These are phyloP conservation scores for Arge pagana DNA, from an alignment of 2,888 invertebrate species.

Conservation along the genomic window DNA sequence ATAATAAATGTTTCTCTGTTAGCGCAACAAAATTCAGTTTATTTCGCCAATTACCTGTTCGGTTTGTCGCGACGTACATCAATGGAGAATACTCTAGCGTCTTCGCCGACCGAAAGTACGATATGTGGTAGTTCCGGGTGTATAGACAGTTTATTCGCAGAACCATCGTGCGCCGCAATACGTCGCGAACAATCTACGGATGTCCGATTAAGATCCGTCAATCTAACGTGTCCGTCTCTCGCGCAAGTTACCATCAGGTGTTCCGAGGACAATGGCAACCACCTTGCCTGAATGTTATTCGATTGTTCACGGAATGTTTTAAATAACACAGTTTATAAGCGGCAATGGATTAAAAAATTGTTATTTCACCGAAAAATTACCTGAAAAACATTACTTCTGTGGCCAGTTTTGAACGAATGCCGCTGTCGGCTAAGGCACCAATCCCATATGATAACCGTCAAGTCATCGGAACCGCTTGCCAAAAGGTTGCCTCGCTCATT, in stretches of 20 bases:
- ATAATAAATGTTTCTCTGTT: constrained; percentile 3
- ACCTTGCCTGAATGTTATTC: constrained; percentile 67
- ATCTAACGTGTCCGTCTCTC: constrained; percentile 83
- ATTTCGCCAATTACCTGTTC: constrained; percentile 60
- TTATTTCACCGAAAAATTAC: constrained; percentile 60
- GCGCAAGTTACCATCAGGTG: constrained; percentile 86
- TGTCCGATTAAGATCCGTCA: constrained; percentile 61
- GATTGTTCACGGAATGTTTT: not conserved
- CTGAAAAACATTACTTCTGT: constrained; percentile 88
- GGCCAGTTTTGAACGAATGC: constrained; percentile 77
- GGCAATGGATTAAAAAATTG: too few species aligned
- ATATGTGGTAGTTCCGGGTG: constrained; percentile 76
- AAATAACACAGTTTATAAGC: too few species aligned
- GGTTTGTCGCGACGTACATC: constrained; percentile 78
- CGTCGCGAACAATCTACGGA: constrained; percentile 59
- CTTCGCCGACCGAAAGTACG: constrained; percentile 86
- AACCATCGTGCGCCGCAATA: constrained; percentile 71
- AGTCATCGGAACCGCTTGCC: constrained; percentile 91
- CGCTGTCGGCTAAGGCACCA: constrained; percentile 76
- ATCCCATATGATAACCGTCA: constrained; percentile 85
- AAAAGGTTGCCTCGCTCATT: constrained; percentile 77
- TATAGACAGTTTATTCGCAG: constrained; percentile 86
- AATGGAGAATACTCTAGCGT: constrained; percentile 78
- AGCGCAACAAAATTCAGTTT: not conserved
- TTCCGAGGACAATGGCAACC: constrained; percentile 79